Evolutionary conservation across 1,140 invertebrate species (phyloP), one percentile per base, ranked within the genome.

Genomic region (Musca vetustissima): DNA sequence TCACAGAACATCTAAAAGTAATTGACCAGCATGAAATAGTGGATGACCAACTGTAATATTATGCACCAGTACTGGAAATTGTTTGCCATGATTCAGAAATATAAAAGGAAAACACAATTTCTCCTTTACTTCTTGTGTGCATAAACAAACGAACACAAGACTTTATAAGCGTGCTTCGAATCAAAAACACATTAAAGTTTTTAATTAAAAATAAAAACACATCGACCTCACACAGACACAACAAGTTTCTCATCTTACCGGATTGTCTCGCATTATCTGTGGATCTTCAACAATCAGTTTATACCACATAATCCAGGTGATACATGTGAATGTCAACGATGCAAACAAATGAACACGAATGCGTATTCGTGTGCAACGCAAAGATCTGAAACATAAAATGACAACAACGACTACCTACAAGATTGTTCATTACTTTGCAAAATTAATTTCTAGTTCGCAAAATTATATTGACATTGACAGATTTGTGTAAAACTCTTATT

Each of bases 1-100:
- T 95, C 93, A 75, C 92, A 93, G 72, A 95, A 88, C 92, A 93
- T 94, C 95, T 95, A 97, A 73, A 93, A 90, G 83, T 96, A 97
- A 83, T 93, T 96, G 64, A 92, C 90, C 50, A 95, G 83, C 81
- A 96, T 88, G 75, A 94, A 92, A 80, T 96, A 97, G 73, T 95
- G 90, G 0, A 92, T 87, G 11, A 93, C 71, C 7, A 95, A 83
- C 79, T 96, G 92, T 0, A 96, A 80, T 0, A 88, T 75, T 76
- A 91, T 91, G 78, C 95, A 97, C 84, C 89, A 89, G 15, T 88
- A 75, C 93, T 95, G 85, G 17, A 72, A 72, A 32, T 22, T 43
- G 36, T 11, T 9, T 8, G 4, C 13, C 11, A 49, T 11, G 11
- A 48, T 65, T 14, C 8, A 22, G 14, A 55, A 55, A 55, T 11